Conservation (phyloP, 2,888 invertebrate genomes). For the Ischnura elegans region DNA sequence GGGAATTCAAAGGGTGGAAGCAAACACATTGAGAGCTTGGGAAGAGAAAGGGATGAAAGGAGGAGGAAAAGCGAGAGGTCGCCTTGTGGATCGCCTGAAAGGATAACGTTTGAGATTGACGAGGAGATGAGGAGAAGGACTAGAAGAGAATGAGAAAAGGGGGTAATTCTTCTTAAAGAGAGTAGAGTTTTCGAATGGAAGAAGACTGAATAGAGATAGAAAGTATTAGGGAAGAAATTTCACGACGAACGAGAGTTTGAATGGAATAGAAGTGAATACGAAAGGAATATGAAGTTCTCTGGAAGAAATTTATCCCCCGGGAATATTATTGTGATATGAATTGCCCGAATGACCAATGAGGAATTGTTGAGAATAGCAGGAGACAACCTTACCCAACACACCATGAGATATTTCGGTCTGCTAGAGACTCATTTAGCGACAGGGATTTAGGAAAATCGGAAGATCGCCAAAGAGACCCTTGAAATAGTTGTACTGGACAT, state of each 20-base stretch:
- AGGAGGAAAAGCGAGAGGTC: not conserved
- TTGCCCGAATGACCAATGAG: too few relatives aligned
- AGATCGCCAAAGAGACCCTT: too few relatives aligned
- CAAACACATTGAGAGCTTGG: not conserved
- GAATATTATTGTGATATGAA: too few relatives aligned
- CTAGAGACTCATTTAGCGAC: too few relatives aligned
- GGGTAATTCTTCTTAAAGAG: not conserved
- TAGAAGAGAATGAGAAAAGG: not conserved
- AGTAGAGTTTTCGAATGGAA: not conserved
- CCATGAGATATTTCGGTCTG: too few relatives aligned
- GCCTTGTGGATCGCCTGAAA: not conserved
- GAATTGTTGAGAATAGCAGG: too few relatives aligned
- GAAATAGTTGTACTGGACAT: too few relatives aligned
- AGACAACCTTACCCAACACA: too few relatives aligned
- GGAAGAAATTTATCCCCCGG: too few relatives aligned
- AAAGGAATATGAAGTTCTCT: not conserved
- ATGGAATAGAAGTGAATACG: not conserved
- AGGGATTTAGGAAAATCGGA: too few relatives aligned
- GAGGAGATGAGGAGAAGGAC: not conserved
- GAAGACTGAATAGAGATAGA: not conserved
- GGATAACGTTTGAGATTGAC: not conserved
- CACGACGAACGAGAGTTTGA: not conserved
- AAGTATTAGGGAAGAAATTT: not conserved
- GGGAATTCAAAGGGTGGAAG: not conserved
- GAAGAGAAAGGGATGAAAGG: not conserved